phyloP scores from a whole-genome alignment of 2,797 vertebrate species.

The Leptodactylus fallax region DNA sequence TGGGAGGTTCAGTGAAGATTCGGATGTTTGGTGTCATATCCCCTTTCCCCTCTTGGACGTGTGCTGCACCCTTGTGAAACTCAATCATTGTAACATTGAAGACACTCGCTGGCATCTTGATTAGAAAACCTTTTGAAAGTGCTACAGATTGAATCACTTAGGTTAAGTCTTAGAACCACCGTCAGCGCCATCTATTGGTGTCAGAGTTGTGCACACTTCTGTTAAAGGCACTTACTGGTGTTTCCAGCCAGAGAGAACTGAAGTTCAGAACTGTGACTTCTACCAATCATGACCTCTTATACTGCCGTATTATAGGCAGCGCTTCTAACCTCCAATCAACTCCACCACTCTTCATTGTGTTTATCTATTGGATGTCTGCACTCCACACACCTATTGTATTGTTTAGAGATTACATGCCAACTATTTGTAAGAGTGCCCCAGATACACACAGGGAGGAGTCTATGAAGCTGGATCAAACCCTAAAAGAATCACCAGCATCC shows the following conservation, averaged over 20 bases:
- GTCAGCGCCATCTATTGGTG: neutral
- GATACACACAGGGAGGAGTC: slow-evolving; percentile 18
- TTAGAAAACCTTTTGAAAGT: neutral
- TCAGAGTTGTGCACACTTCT: slow-evolving; percentile 26
- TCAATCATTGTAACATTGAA: slow-evolving; percentile 16
- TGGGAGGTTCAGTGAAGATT: slow-evolving; percentile 26
- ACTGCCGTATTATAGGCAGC: slow-evolving; percentile 24
- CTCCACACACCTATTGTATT: slow-evolving; percentile 22
- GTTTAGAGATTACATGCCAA: slow-evolving; percentile 34
- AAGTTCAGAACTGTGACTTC: neutral
- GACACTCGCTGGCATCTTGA: neutral
- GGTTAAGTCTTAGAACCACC: neutral
- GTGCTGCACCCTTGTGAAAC: slow-evolving; percentile 34
- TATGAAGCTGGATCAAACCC: slow-evolving; percentile 43
- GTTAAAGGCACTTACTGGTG: slow-evolving; percentile 50
- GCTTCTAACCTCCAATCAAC: neutral
- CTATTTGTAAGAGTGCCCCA: slow-evolving; percentile 45
- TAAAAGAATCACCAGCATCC: slow-evolving; percentile 55
- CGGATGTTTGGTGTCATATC: neutral
- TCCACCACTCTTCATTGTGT: slow-evolving; percentile 8
- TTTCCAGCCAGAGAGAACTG: slow-evolving; percentile 31
- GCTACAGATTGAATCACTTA: slow-evolving; percentile 18
- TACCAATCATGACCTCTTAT: slow-evolving; percentile 26
- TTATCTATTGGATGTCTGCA: slow-evolving; percentile 18
- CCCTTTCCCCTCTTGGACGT: slow-evolving; percentile 8